Conservation (phyloP, 2,888 invertebrate genomes). For the Tetragonula carbonaria region DNA sequence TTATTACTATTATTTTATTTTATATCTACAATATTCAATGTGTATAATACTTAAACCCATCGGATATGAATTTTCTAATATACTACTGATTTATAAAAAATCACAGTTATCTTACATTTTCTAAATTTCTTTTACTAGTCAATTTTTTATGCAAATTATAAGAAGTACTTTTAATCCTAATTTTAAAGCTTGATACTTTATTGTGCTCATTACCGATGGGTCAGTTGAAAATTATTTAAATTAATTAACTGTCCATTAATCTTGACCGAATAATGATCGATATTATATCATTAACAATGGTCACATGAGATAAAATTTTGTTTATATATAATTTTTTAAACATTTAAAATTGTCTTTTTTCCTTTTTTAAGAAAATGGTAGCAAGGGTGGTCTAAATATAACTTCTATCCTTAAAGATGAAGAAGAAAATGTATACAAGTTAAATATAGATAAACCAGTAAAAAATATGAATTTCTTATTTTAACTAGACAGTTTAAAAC, state of each 20-base stretch:
- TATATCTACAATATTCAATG: conserved; percentile 16
- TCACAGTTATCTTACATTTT: conserved; percentile 46
- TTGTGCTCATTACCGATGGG: conserved; percentile 41
- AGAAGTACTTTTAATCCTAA: conserved; percentile 26
- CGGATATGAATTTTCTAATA: conserved; percentile 43
- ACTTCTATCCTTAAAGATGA: conserved; percentile 30
- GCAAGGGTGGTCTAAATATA: conserved; percentile 34
- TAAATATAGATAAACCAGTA: conserved; percentile 56
- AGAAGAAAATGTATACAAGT: conserved; percentile 47
- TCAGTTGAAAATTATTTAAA: conserved; percentile 32
- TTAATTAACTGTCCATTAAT: conserved; percentile 29
- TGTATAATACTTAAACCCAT: conserved; percentile 43
- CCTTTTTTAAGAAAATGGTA: conserved; percentile 38
- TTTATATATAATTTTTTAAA: background rate
- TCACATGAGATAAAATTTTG: background rate
- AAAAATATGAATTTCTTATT: conserved; percentile 59
- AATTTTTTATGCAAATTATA: conserved; percentile 22
- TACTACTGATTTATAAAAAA: conserved; percentile 50
- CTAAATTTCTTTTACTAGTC: conserved; percentile 1
- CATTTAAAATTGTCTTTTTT: conserved; percentile 23
- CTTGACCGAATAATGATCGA: conserved; percentile 1
- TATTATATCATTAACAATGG: background rate
- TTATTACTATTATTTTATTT: conserved; percentile 3
- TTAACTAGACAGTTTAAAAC: conserved; percentile 67
- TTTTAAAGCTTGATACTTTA: conserved; percentile 37